Evolutionary conservation across 2,888 invertebrate species (phyloP).

Genomic region (Mesorhabditis belari): DNA sequence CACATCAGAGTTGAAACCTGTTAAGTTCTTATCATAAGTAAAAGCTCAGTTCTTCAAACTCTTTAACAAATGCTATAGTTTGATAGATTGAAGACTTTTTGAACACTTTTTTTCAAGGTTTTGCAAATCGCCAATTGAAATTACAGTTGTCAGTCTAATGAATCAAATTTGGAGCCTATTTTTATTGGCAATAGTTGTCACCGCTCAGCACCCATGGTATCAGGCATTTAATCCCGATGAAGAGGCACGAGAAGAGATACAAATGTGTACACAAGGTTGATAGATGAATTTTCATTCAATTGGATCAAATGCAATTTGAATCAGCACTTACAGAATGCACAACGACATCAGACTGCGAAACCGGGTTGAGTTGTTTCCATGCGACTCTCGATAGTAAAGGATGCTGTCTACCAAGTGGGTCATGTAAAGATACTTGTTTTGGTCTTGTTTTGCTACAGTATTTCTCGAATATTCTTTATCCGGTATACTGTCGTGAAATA

Average conservation of each 20-base stretch:
- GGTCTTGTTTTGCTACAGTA: background rate
- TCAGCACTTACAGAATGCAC: slow-evolving; percentile 20
- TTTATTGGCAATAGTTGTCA: too few species aligned
- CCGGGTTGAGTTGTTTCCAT: slow-evolving; percentile 39
- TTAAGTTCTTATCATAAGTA: too few species aligned
- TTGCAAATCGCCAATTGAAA: too few species aligned
- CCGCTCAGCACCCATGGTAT: background rate
- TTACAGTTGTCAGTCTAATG: too few species aligned
- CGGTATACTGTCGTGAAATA: background rate
- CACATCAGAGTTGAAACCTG: too few species aligned
- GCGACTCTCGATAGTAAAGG: slow-evolving; percentile 30
- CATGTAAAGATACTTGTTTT: background rate
- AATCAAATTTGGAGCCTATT: too few species aligned
- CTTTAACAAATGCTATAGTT: too few species aligned
- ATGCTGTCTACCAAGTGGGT: slow-evolving; percentile 25
- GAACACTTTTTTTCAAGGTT: too few species aligned
- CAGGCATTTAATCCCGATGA: background rate
- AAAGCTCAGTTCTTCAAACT: too few species aligned
- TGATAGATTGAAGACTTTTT: too few species aligned
- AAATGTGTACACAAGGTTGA: background rate
- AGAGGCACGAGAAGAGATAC: background rate
- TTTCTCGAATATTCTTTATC: background rate
- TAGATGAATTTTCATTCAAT: background rate
- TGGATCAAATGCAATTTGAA: background rate
- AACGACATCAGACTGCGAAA: slow-evolving; percentile 38